These are phyloP conservation scores for Acrocera orbiculus DNA, from an alignment of 2,888 invertebrate genomes.

Conservation along the genomic window DNA sequence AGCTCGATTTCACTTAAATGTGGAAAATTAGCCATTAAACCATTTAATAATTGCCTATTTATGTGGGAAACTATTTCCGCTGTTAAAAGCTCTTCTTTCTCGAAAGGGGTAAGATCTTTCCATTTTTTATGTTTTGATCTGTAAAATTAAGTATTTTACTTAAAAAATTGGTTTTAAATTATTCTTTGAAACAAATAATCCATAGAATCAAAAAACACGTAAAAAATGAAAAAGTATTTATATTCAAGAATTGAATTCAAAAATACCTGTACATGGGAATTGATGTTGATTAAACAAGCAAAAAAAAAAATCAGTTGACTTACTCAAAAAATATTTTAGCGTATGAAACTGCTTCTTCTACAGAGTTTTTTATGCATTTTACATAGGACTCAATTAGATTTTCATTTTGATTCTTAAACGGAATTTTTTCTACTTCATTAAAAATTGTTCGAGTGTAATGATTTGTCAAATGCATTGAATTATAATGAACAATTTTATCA, in stretches of 20 bases:
- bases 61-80: conserved; percentile 43
- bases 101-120: conserved; percentile 10
- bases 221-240: too few relatives aligned
- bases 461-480: conserved; percentile 49
- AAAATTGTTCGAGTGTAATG: conserved; percentile 65
- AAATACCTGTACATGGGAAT: too few relatives aligned
- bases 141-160: conserved; percentile 13
- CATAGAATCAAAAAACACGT: too few relatives aligned
- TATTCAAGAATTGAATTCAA: too few relatives aligned
- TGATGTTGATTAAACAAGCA: too few relatives aligned
- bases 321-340: conserved; percentile 42
- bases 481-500: conserved; percentile 45
- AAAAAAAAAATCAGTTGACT: conserved; percentile 14
- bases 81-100: conserved; percentile 19
- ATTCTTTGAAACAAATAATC: too few relatives aligned
- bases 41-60: conserved; percentile 46
- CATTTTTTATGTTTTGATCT: conserved; percentile 17
- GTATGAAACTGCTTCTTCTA: conserved; percentile 47
- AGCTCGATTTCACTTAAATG: conserved; percentile 44
- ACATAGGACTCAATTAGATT: conserved; percentile 33
- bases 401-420: conserved; percentile 34
- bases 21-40: conserved; percentile 37
- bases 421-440: conserved; percentile 39
- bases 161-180: too few relatives aligned
- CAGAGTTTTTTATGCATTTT: conserved; percentile 36